These are phyloP conservation scores for Isurus oxyrinchus DNA, from an alignment of 2,113 vertebrate genomes.

Conservation along the genomic window DNA sequence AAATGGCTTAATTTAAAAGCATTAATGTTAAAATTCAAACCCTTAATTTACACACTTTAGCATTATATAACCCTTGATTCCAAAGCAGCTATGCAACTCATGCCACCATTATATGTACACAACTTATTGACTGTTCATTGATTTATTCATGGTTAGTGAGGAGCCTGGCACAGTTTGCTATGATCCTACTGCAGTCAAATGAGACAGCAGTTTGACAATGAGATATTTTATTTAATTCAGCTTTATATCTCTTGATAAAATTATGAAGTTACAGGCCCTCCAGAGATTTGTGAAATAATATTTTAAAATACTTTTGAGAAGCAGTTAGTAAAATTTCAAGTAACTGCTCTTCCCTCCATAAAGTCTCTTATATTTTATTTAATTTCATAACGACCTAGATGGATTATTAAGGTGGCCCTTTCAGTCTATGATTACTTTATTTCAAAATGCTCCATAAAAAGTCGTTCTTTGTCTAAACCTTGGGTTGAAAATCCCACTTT, in stretches of 20 bases:
- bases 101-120: neutral
- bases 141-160: neutral
- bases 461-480: no score
- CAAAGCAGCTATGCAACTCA: neutral
- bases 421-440: no score
- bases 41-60: neutral
- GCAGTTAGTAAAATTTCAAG: neutral
- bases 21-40: neutral
- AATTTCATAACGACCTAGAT: neutral
- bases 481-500: no score
- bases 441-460: no score
- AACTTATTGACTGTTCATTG: neutral
- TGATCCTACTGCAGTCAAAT: neutral
- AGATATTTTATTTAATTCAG: neutral
- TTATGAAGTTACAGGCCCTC: neutral
- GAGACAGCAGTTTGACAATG: neutral
- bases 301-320: no score
- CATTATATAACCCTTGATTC: neutral
- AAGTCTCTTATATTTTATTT: neutral
- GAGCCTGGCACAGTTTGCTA: neutral
- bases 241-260: neutral
- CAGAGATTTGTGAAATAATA: neutral
- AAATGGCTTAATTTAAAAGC: neutral
- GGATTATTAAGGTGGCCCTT: no score
- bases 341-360: neutral